These are phyloP conservation scores for Hippoglossus stenolepis DNA, from an alignment of 2,113 vertebrate species.

Conservation along the genomic window DNA sequence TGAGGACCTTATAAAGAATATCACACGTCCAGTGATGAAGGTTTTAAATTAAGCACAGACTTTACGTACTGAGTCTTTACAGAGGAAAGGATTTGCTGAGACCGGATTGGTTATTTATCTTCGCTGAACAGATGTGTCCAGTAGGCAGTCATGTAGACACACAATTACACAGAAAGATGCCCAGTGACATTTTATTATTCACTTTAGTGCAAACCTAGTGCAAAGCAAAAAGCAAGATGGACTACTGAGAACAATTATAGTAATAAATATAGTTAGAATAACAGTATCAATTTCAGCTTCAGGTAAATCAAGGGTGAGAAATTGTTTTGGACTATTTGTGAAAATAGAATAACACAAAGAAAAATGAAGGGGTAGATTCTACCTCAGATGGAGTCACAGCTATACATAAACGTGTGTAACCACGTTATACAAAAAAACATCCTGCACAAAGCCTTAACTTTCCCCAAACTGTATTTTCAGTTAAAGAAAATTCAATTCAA, in stretches of 20 bases:
- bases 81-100: slow-evolving; percentile 14
- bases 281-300: background rate
- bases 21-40: background rate
- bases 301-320: slow-evolving; percentile 11
- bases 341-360: slow-evolving; percentile 46
- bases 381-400: slow-evolving; percentile 10
- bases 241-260: background rate
- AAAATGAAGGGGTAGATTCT: slow-evolving; percentile 39
- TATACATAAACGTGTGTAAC: slow-evolving; percentile 19
- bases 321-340: slow-evolving; percentile 26
- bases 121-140: slow-evolving; percentile 33
- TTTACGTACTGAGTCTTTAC: background rate
- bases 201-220: slow-evolving; percentile 27
- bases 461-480: slow-evolving; percentile 33
- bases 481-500: slow-evolving; percentile 9
- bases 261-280: background rate
- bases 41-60: background rate
- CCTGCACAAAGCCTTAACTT: background rate
- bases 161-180: slow-evolving; percentile 42
- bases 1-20: background rate
- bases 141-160: slow-evolving; percentile 34
- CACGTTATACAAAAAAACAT: background rate
- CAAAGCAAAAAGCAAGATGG: slow-evolving; percentile 28
- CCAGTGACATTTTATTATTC: slow-evolving; percentile 48
- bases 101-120: slow-evolving; percentile 31